Evolutionary conservation across 2,888 invertebrate genomes (phyloP).

Genomic region (Seira musarum): DNA sequence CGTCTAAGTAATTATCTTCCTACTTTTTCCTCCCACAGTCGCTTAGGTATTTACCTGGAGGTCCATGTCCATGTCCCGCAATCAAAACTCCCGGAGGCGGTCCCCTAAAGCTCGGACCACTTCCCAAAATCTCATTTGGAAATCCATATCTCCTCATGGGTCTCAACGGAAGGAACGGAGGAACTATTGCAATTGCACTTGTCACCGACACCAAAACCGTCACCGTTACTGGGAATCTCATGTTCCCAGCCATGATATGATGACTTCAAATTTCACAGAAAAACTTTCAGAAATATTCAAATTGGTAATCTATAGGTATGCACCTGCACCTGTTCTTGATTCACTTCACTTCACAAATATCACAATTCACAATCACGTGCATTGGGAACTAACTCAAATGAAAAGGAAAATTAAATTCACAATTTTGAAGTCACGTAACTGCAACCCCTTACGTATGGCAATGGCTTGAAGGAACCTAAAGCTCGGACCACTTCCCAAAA

Average conservation of each 20-base stretch:
- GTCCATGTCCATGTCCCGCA: slow-evolving; percentile 39
- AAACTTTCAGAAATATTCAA: too few species aligned
- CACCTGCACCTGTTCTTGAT: background rate
- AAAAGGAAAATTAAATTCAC: background rate
- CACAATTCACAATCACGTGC: background rate
- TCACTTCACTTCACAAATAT: background rate
- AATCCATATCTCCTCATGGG: slow-evolving; percentile 1
- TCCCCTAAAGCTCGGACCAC: background rate
- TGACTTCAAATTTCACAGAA: background rate
- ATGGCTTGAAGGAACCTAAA: too few species aligned
- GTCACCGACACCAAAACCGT: slow-evolving; percentile 9
- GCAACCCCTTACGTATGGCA: too few species aligned
- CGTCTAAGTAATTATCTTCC: background rate
- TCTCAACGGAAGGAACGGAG: slow-evolving; percentile 18
- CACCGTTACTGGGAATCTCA: slow-evolving; percentile 25
- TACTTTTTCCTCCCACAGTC: background rate
- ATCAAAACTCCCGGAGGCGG: slow-evolving; percentile 30
- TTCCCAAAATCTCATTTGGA: slow-evolving; percentile 34
- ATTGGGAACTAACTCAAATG: background rate
- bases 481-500: slow-evolving; percentile 7
- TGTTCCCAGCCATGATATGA: slow-evolving; percentile 21
- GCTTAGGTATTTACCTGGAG: slow-evolving; percentile 27
- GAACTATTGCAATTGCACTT: slow-evolving; percentile 11
- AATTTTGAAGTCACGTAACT: background rate
- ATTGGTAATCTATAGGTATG: too few species aligned